These are phyloP conservation scores for Xanthorhoe designata DNA, from an alignment of 2,888 invertebrate genomes.

Conservation along the genomic window DNA sequence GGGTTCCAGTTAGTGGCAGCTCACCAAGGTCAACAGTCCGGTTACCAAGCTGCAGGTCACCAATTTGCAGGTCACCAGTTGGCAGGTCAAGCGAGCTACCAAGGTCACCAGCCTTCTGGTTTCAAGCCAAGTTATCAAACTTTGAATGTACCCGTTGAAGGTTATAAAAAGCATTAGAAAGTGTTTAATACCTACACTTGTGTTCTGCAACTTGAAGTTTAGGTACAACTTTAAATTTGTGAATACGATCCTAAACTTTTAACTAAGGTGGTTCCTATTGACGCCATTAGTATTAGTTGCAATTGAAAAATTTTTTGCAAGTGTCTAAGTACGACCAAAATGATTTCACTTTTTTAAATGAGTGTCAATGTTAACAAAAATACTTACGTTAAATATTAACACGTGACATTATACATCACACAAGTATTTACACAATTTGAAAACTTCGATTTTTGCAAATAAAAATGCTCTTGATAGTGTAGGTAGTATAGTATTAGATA, in stretches of 20 bases:
- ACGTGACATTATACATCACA: no score
- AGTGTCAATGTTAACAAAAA: no score
- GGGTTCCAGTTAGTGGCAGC: neutral
- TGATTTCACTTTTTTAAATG: no score
- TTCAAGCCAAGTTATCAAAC: neutral
- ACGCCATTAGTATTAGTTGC: neutral
- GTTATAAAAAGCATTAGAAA: slow-evolving; percentile 22
- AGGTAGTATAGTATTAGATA: neutral
- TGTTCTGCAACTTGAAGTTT: neutral
- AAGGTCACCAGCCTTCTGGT: slow-evolving; percentile 10
- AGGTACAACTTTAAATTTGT: no score
- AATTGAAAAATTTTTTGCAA: neutral
- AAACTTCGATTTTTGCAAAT: no score
- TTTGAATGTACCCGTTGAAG: slow-evolving; percentile 11
- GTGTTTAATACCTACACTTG: neutral
- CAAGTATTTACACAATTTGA: no score
- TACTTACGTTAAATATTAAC: no score
- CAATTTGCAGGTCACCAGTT: slow-evolving; percentile 8
- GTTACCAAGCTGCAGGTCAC: neutral
- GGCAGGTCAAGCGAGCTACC: neutral
- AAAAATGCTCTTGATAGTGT: no score
- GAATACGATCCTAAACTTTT: neutral
- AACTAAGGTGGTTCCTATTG: neutral
- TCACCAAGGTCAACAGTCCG: slow-evolving; percentile 3
- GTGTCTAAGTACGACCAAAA: neutral